Base-by-base conservation (phyloP, 1,140 invertebrate species). In the Ctenoplectra terminalis region DNA sequence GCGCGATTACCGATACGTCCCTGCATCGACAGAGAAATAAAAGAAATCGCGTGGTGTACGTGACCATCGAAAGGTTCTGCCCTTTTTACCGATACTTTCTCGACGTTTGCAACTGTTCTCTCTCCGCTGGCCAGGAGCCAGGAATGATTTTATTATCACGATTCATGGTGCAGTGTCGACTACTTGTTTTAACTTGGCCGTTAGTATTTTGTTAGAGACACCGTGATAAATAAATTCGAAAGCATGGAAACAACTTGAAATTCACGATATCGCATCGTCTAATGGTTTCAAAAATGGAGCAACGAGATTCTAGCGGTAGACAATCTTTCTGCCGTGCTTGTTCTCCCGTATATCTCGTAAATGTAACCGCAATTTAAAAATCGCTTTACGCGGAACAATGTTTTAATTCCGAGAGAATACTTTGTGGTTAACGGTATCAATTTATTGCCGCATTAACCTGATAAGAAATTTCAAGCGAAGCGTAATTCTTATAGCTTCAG, bases 1-100 rank as follows among this genome's bases (percentile, higher is more conserved):
- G 3, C n/a, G 23, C 52, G 75, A 69, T 54, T 63, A 31, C 50
- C 52, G 75, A 50, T 61, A 78, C 66, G 37, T 60, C 3, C 26
- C 34, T 43, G 74, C 20, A 48, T 61, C 54, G 31, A 1, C 23
- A 29, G 13, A 34, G 31, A 46, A 78, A 60, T n/a, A 48, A 71
- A 56, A 60, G 64, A 43, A 78, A 71, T 46, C n/a, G 31, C 17
- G 20, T n/a, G 26, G 34, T 7, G 48, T 60, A 78, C 71, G 71
- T 73, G 71, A 73, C 71, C 71, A 60, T 64, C 73, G 73, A 26
- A 56, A 67, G 20, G 20, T 58, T 48, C 15, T 34, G 64, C 75
- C 52, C 67, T 78, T 70, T 60, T 48, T 50, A 60, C 50, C 54
- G 54, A 58, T 58, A 71, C 76, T 78, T 78, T 78, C 76, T 66